These are phyloP conservation scores for Acanthornis magna DNA, from an alignment of 2,797 vertebrate genomes.

Conservation along the genomic window DNA sequence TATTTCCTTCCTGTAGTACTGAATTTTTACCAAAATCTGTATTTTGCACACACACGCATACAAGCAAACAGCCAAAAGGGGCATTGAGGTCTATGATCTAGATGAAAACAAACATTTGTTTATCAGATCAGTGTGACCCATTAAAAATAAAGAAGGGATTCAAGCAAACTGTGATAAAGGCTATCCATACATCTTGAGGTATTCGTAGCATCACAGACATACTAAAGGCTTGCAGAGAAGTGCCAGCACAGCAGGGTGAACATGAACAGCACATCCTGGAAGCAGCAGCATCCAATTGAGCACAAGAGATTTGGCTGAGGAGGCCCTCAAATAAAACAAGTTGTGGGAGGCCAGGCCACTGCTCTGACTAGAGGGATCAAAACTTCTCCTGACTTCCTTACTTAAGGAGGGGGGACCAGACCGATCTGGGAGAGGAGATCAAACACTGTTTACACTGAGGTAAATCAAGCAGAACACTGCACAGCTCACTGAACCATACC, in stretches of 20 bases:
- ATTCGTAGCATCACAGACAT: not conserved
- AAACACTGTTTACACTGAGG: conserved; percentile 33
- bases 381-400: conserved; percentile 7
- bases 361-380: not conserved
- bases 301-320: not conserved
- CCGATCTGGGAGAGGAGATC: not conserved
- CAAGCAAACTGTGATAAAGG: conserved; percentile 11
- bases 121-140: not conserved
- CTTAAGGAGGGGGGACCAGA: not conserved
- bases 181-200: not conserved
- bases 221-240: conserved; percentile 3
- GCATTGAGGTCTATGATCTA: not conserved
- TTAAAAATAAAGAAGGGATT: conserved; percentile 30
- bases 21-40: conserved; percentile 3
- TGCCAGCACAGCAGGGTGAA: conserved; percentile 32
- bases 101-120: conserved; percentile 9
- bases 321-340: conserved; percentile 19
- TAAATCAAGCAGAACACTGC: conserved; percentile 50
- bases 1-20: conserved; percentile 16
- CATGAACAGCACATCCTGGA: conserved; percentile 24
- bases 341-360: not conserved
- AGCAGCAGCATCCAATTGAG: conserved; percentile 32
- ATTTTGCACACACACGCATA: not conserved
- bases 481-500: conserved; percentile 27
- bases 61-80: not conserved